Conservation (phyloP, 2,888 invertebrate species). For the Isoperla grammatica region DNA sequence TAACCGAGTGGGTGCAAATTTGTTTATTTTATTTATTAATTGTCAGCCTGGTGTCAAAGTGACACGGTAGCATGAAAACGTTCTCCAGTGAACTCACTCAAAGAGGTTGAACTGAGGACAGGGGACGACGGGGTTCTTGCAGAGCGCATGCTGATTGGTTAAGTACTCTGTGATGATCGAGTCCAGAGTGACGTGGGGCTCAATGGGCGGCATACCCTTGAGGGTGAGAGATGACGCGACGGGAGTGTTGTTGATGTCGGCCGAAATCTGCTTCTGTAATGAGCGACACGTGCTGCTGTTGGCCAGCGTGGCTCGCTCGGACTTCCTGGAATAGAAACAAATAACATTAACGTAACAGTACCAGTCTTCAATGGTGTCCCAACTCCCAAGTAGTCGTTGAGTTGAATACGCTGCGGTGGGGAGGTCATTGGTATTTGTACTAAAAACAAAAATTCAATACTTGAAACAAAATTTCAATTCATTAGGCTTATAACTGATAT, state of each 20-base stretch:
- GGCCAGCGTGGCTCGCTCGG: neutral
- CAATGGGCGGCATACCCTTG: constrained; percentile 24
- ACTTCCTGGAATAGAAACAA: neutral
- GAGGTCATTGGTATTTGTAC: too few relatives aligned
- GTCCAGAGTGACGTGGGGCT: constrained; percentile 64
- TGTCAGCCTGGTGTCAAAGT: too few relatives aligned
- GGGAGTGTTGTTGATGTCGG: constrained; percentile 40
- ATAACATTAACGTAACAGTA: too few relatives aligned
- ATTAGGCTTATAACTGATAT: too few relatives aligned
- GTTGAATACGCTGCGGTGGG: neutral
- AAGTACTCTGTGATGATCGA: constrained; percentile 95
- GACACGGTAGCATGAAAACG: too few relatives aligned
- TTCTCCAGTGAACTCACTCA: constrained; percentile 56
- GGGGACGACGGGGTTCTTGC: constrained; percentile 95
- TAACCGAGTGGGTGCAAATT: too few relatives aligned
- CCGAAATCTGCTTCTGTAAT: constrained; percentile 50
- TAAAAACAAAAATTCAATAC: too few relatives aligned
- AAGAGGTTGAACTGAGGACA: constrained; percentile 96
- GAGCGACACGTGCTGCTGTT: constrained; percentile 40
- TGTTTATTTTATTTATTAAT: too few relatives aligned
- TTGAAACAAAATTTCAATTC: too few relatives aligned
- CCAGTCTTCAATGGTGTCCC: too few relatives aligned
- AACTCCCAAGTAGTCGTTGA: neutral
- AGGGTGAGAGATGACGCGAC: constrained; percentile 22
- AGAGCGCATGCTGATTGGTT: constrained; percentile 95